Conservation (phyloP, 92 coral and sea anemone species). For the Pocillopora grandis region DNA sequence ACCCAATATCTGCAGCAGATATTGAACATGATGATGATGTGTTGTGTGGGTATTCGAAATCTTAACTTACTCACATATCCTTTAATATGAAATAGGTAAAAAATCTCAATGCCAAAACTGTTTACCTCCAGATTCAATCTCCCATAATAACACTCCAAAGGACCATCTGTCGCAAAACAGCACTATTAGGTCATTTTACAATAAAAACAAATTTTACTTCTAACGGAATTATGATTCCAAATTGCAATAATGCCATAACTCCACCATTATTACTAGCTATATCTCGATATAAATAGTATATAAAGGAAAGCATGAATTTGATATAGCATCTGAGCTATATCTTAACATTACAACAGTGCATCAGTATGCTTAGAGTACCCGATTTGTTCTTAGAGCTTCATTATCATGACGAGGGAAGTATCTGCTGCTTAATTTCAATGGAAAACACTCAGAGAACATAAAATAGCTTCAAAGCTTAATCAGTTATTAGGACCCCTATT, state of each 20-base stretch:
- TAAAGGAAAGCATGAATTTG: too few relatives aligned
- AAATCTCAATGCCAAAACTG: background rate
- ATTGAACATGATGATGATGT: too few relatives aligned
- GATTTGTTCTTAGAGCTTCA: too few relatives aligned
- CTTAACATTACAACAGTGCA: too few relatives aligned
- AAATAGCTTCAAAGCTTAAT: background rate
- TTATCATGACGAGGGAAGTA: too few relatives aligned
- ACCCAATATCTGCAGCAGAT: too few relatives aligned
- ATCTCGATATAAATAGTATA: too few relatives aligned
- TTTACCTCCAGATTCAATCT: slow-evolving; percentile 6
- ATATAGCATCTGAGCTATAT: too few relatives aligned
- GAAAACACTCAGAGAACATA: background rate
- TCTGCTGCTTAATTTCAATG: too few relatives aligned
- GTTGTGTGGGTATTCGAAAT: too few relatives aligned
- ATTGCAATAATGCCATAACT: background rate
- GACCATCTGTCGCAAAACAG: slow-evolving; percentile 2
- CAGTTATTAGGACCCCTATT: background rate
- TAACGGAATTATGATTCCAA: background rate
- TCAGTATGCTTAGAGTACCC: too few relatives aligned
- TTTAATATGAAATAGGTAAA: background rate
- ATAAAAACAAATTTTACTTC: background rate
- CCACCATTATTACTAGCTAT: too few relatives aligned
- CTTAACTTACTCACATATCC: background rate
- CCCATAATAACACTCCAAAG: slow-evolving; percentile 11
- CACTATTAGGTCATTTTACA: background rate